Percentiles rank a stretch among this genome's conserved stretches.
These are phyloP conservation scores for Tolypeutes matacus DNA, from an alignment of 2,797 vertebrate species.

Conservation along the genomic window DNA sequence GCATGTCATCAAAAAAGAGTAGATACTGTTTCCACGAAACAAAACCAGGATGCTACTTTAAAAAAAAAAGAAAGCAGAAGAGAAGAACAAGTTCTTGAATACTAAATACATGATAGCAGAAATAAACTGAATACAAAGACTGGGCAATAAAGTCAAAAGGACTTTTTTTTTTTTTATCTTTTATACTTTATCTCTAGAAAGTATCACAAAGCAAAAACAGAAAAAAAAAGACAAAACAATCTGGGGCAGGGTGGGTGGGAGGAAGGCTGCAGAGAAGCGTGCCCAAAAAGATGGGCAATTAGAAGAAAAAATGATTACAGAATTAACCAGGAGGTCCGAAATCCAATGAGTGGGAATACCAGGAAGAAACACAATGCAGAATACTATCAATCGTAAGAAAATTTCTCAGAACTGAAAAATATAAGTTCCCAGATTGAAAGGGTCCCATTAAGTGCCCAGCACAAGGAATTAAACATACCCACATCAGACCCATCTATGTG, in stretches of 20 bases:
- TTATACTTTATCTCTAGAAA: background rate
- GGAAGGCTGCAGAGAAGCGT: background rate
- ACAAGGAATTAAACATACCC: background rate
- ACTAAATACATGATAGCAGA: background rate
- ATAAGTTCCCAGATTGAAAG: background rate
- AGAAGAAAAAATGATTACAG: background rate
- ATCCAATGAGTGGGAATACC: background rate
- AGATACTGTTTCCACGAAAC: background rate
- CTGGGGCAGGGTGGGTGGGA: too few species aligned
- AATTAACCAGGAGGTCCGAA: background rate
- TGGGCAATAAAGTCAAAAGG: constrained; percentile 19
- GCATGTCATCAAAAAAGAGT: background rate
- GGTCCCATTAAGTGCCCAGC: background rate
- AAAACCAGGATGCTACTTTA: background rate
- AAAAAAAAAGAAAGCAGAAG: background rate
- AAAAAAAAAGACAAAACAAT: background rate
- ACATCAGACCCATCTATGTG: background rate
- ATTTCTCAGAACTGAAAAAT: background rate
- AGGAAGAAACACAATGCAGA: background rate
- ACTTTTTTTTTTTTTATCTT: too few species aligned
- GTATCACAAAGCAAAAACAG: background rate
- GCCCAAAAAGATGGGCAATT: background rate
- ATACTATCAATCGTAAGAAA: background rate
- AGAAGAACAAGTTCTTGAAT: background rate
- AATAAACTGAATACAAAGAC: background rate